Conservation (phyloP, 64 coral and sea anemone species). For the Dendronephthya gigantea region DNA sequence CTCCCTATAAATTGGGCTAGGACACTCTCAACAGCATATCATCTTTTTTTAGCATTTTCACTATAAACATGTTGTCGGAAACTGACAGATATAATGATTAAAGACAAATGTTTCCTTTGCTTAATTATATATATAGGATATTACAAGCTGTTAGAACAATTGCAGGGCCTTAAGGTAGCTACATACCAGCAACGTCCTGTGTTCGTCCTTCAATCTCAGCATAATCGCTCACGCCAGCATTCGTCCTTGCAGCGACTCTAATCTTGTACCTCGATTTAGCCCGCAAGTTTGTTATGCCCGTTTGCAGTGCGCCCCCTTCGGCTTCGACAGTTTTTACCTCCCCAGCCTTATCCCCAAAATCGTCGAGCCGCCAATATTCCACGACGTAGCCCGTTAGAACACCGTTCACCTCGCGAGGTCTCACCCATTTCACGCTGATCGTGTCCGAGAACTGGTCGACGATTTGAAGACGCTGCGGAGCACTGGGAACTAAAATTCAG, state of each 20-base stretch:
- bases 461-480: neutral
- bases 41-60: too few relatives aligned
- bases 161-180: too few relatives aligned
- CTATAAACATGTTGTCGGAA: too few relatives aligned
- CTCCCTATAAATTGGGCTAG: too few relatives aligned
- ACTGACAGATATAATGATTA: too few relatives aligned
- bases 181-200: neutral
- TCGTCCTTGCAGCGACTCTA: neutral
- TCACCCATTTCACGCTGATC: neutral
- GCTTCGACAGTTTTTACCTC: neutral
- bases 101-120: too few relatives aligned
- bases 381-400: neutral
- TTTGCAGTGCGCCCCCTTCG: neutral
- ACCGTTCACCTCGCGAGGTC: slow-evolving; percentile 12
- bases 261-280: neutral
- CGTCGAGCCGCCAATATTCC: neutral
- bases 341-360: too few relatives aligned
- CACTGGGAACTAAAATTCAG: slow-evolving; percentile 17
- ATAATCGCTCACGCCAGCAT: neutral
- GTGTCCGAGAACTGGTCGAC: neutral
- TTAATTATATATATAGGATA: too few relatives aligned
- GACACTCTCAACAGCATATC: too few relatives aligned
- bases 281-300: neutral
- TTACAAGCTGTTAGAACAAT: too few relatives aligned
- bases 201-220: neutral